A percentile compares a stretch with the other conserved stretches of the same genome.
Evolutionary conservation across 2,888 invertebrate genomes (phyloP).

Genomic region (Scrobipalpa costella): DNA sequence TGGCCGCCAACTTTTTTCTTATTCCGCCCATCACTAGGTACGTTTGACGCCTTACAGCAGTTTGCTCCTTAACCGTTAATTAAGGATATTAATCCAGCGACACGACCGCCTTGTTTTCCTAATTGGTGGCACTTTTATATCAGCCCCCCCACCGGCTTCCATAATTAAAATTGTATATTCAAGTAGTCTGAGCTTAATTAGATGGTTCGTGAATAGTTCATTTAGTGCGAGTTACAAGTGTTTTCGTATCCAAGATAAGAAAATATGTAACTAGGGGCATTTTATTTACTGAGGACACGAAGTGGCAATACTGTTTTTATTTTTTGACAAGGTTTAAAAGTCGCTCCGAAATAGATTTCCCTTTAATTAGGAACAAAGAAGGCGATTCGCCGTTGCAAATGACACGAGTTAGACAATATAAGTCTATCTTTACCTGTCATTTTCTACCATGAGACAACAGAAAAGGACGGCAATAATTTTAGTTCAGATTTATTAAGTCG

Average conservation of each 20-base stretch:
- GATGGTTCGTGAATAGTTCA: not conserved
- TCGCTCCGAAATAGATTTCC: too few relatives aligned
- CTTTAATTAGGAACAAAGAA: too few relatives aligned
- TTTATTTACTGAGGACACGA: too few relatives aligned
- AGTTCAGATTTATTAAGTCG: too few relatives aligned
- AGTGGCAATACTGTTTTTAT: too few relatives aligned
- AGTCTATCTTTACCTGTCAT: too few relatives aligned
- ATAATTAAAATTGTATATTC: constrained; percentile 56
- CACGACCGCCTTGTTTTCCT: constrained; percentile 73
- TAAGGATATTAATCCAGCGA: constrained; percentile 58
- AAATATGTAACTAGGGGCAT: too few relatives aligned
- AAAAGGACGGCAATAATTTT: too few relatives aligned
- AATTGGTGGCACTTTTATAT: constrained; percentile 77
- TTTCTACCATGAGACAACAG: too few relatives aligned
- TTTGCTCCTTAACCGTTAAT: constrained; percentile 11
- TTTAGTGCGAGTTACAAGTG: not conserved
- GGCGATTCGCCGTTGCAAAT: too few relatives aligned
- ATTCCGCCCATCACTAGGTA: not conserved
- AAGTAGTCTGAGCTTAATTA: constrained; percentile 30
- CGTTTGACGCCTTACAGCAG: not conserved
- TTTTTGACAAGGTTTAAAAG: too few relatives aligned
- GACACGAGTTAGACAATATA: too few relatives aligned
- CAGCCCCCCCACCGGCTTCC: constrained; percentile 56
- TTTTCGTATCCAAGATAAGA: not conserved
- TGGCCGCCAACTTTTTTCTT: not conserved